Base-by-base conservation (phyloP, 2,113 vertebrate genomes). In the Turnix velox region DNA sequence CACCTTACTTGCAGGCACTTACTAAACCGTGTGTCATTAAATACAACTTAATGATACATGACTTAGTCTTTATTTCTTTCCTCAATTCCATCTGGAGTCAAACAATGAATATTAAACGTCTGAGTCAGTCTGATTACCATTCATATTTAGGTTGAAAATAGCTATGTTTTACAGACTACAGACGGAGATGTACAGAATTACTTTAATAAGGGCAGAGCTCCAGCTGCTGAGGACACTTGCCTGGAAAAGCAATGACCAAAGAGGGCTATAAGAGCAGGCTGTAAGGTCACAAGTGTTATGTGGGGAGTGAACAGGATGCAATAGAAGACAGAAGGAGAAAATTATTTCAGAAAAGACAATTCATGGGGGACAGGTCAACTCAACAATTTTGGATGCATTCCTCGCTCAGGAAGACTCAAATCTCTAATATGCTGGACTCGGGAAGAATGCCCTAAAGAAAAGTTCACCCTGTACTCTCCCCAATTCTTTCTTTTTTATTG, bases 281-380 rank as follows among this genome's bases (percentile, higher is more conserved):
- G 33, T 40, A 89, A 89, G 81, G 93, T 88, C 90, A 92, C 48
- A 52, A 87, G 45, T 24, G 58, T 82, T 84, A 72, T 57, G 74
- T 12, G 68, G 90, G 87, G 66, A 92, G 31, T 17, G 74, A 87
- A 91, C 94, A 95, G 94, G 90, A 96, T 87, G 87, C 71, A 79
- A 74, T 5, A 33, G 63, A 89, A 95, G 94, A 91, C 94, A 95
- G 82, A 48, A 84, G 58, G 7, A 94, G 57, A 89, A 76, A 73
- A 78, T 46, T 0, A 82, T 68, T 87, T 79, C 84, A 87, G 78
- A 68, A 14, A 78, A 89, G 65, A 75, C 77, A 95, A 87, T 84
- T 83, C 87, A 94, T 3, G 19, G 15, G 84, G 52, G 84, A 94
- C 71, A 24, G 81, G 69, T 89, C 71, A 81, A n/a, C 23, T 18